Percentiles rank a stretch among this genome's conserved stretches.
Evolutionary conservation across 2,797 vertebrate species (phyloP).

Genomic region (Esox lucius): DNA sequence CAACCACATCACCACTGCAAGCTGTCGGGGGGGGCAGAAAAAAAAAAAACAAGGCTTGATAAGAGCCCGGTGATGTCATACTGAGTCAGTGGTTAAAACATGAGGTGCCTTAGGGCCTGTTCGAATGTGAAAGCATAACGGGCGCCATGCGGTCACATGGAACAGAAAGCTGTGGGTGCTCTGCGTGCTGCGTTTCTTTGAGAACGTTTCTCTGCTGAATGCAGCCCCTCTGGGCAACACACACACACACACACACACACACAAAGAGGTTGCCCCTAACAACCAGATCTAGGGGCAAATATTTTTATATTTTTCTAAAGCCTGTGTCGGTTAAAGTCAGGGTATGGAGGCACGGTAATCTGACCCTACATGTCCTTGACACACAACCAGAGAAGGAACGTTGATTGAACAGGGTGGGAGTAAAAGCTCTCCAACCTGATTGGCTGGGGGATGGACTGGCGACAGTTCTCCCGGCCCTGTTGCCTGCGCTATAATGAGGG

Average conservation of each 20-base stretch:
- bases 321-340: neutral
- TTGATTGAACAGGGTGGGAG: conserved; percentile 11
- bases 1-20: conserved; percentile 92
- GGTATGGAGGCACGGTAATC: too few species aligned
- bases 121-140: too few species aligned
- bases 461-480: conserved; percentile 4
- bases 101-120: neutral
- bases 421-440: conserved; percentile 4
- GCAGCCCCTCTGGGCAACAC: too few species aligned
- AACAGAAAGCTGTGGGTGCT: too few species aligned
- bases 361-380: neutral
- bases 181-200: neutral
- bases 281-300: neutral
- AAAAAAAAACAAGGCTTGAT: neutral
- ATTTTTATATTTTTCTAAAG: neutral
- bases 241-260: too few species aligned
- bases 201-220: neutral
- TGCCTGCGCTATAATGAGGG: neutral
- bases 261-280: neutral
- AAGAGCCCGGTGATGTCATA: neutral
- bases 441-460: neutral
- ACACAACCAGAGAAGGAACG: neutral
- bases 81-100: neutral
- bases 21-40: conserved; percentile 58
- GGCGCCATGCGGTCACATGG: neutral